Evolutionary conservation across 2,113 vertebrate genomes (phyloP).

Genomic region (Tretioscincus oriximinensis): DNA sequence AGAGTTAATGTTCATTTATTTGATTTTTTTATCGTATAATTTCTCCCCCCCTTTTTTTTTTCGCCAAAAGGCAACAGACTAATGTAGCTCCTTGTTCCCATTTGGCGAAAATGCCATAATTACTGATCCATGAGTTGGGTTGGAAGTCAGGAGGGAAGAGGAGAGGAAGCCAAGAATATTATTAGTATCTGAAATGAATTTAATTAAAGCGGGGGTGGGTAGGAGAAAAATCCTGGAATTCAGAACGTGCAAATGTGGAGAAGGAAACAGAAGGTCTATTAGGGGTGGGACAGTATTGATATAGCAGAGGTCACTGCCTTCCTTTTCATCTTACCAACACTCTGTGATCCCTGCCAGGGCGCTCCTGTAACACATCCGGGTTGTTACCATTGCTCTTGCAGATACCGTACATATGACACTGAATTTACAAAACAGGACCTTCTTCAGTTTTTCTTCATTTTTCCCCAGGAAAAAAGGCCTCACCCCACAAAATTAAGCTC

Average conservation of each 20-base stretch:
- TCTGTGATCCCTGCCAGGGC: too few species aligned
- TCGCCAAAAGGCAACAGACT: slow-evolving; percentile 71
- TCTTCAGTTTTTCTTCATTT: too few species aligned
- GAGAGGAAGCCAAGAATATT: slow-evolving; percentile 22
- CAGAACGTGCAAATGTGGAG: neutral
- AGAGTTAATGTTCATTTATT: slow-evolving; percentile 52
- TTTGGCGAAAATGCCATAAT: slow-evolving; percentile 78
- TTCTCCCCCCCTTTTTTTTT: slow-evolving; percentile 35
- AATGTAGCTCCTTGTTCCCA: slow-evolving; percentile 68
- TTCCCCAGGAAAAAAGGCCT: too few species aligned
- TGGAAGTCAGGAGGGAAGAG: slow-evolving; percentile 35
- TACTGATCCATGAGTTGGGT: slow-evolving; percentile 67
- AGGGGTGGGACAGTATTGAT: neutral
- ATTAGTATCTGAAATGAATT: slow-evolving; percentile 20
- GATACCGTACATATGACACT: too few species aligned
- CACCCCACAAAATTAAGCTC: too few species aligned
- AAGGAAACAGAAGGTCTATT: neutral
- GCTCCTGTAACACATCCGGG: too few species aligned
- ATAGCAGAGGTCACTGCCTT: too few species aligned
- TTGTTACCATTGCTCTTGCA: too few species aligned
- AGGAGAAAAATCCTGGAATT: neutral
- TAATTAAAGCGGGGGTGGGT: slow-evolving; percentile 24
- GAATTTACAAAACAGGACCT: too few species aligned
- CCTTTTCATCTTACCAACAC: too few species aligned
- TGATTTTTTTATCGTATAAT: slow-evolving; percentile 20